A percentile compares a stretch with the other conserved stretches of the same genome.
Conservation (phyloP, 2,888 invertebrate species). For the Neoitamus cyanurus region DNA sequence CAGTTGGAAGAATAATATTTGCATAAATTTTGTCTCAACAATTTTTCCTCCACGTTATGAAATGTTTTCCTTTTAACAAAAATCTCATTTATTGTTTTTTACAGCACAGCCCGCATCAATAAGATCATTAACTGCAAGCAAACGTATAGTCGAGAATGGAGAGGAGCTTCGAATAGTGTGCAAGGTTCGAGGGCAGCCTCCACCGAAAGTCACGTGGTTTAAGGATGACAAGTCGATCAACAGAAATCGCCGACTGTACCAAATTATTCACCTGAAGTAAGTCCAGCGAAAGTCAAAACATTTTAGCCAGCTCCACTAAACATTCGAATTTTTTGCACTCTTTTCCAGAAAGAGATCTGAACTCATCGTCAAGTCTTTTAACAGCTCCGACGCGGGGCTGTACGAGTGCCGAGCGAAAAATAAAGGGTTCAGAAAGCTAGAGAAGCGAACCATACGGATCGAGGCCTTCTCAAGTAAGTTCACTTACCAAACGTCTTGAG, state of each 20-base stretch:
- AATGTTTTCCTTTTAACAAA: slow-evolving; percentile 27
- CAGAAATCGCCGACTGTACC: slow-evolving; percentile 63
- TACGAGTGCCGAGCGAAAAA: slow-evolving; percentile 85
- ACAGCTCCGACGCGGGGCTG: slow-evolving; percentile 78
- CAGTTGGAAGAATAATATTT: no score
- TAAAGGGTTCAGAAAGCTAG: slow-evolving; percentile 63
- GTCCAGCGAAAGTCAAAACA: slow-evolving; percentile 51
- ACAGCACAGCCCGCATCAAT: slow-evolving; percentile 67
- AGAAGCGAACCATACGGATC: slow-evolving; percentile 63
- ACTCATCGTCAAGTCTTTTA: slow-evolving; percentile 80
- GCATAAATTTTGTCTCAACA: not conserved
- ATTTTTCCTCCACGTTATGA: not conserved
- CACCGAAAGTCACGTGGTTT: slow-evolving; percentile 86
- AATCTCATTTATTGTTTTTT: slow-evolving; percentile 56
- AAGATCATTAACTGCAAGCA: slow-evolving; percentile 60
- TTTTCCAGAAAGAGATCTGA: slow-evolving; percentile 82
- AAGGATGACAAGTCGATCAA: slow-evolving; percentile 75
- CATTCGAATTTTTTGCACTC: not conserved
- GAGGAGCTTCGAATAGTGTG: slow-evolving; percentile 77
- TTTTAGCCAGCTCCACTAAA: not conserved
- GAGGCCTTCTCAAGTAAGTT: slow-evolving; percentile 64
- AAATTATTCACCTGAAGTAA: slow-evolving; percentile 66
- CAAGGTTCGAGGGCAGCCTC: slow-evolving; percentile 79
- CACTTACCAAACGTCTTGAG: not conserved
- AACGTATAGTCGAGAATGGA: slow-evolving; percentile 63